Evolutionary conservation across 2,113 vertebrate species (phyloP).

Genomic region (Saccopteryx bilineata): DNA sequence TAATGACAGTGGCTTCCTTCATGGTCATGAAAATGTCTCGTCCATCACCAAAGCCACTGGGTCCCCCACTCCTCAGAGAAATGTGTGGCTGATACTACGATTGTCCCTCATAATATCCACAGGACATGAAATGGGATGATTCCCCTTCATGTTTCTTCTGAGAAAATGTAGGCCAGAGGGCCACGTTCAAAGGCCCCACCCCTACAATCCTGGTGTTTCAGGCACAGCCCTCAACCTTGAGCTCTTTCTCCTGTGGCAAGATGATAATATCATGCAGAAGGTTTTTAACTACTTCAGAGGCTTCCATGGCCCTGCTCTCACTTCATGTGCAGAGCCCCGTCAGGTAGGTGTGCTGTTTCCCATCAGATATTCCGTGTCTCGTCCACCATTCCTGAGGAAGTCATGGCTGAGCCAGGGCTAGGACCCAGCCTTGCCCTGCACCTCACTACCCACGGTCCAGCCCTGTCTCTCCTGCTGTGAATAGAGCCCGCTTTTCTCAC

Average conservation of each 20-base stretch:
- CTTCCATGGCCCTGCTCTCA: neutral
- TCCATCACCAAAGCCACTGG: neutral
- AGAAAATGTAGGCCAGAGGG: neutral
- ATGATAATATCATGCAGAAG: neutral
- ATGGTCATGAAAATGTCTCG: accelerated
- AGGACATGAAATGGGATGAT: accelerated
- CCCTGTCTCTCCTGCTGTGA: neutral
- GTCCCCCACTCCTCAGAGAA: neutral
- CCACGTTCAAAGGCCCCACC: neutral
- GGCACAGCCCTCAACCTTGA: neutral
- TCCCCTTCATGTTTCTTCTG: neutral
- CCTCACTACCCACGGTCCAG: neutral
- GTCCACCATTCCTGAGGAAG: neutral
- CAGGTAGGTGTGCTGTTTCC: neutral
- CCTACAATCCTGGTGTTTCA: neutral
- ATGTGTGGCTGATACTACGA: neutral
- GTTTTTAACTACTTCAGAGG: conserved; percentile 44
- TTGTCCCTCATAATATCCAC: neutral
- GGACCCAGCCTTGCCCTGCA: neutral
- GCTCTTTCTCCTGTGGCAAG: neutral
- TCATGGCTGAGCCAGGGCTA: neutral
- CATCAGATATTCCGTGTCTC: neutral
- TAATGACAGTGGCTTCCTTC: neutral
- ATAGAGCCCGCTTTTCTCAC: neutral
- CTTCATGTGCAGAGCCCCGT: neutral